phyloP scores from a whole-genome alignment of 2,888 invertebrate genomes.

The Agrochola circellaris region DNA sequence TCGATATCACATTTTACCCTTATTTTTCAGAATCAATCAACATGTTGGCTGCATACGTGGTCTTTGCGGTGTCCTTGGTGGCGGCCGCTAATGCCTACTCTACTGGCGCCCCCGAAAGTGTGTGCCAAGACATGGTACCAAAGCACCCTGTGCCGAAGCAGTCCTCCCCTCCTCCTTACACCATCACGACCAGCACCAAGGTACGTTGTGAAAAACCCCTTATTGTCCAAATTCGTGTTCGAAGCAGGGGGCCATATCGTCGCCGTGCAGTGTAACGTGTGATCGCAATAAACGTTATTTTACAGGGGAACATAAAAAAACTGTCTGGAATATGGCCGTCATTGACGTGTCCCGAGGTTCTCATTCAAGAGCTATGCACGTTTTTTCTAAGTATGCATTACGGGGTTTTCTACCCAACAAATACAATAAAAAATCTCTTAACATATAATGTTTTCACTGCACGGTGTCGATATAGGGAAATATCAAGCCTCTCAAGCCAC shows the following conservation, averaged over 20 bases:
- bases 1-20: slow-evolving; percentile 13
- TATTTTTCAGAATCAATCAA: slow-evolving; percentile 62
- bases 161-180: slow-evolving; percentile 91
- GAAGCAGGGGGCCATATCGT: background rate
- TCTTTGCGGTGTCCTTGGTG: slow-evolving; percentile 74
- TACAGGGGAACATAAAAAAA: background rate
- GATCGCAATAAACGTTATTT: background rate
- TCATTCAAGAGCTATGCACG: background rate
- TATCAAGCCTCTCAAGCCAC: no score
- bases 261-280: background rate
- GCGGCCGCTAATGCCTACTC: slow-evolving; percentile 88
- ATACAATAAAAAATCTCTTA: background rate
- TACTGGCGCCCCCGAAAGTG: slow-evolving; percentile 91
- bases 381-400: background rate
- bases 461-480: background rate
- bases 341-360: background rate
- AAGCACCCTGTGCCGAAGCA: slow-evolving; percentile 92
- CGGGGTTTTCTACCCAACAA: background rate
- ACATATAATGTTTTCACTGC: background rate
- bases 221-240: background rate
- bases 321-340: background rate
- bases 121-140: slow-evolving; percentile 93
- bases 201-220: slow-evolving; percentile 66
- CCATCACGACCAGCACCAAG: slow-evolving; percentile 85
- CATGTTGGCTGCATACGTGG: slow-evolving; percentile 77